Conservation (phyloP, 2,113 vertebrate genomes). For the Xenus cinereus region DNA sequence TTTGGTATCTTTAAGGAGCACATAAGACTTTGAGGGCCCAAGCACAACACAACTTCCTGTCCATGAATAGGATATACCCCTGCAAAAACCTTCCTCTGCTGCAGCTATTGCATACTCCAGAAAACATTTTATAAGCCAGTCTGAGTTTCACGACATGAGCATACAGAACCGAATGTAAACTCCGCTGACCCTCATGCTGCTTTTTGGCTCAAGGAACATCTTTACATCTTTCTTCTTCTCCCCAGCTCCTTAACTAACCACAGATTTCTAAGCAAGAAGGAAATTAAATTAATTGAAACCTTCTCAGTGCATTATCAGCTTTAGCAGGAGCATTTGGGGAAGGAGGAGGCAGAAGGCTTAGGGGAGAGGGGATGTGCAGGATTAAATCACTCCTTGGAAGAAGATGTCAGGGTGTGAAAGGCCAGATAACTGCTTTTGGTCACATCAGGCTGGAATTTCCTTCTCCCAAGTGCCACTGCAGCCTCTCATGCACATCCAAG, state of each 20-base stretch:
- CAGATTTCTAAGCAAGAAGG: slow-evolving; percentile 58
- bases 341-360: neutral
- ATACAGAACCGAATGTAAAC: neutral
- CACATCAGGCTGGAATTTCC: neutral
- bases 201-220: neutral
- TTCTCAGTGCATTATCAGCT: slow-evolving; percentile 39
- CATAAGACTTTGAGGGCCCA: neutral
- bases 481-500: neutral
- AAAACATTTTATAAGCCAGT: neutral
- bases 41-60: neutral
- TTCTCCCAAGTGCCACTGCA: neutral
- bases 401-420: neutral
- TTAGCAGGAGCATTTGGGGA: neutral
- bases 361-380: neutral
- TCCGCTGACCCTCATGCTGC: neutral
- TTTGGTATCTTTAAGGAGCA: neutral
- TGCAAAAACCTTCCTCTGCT: slow-evolving; percentile 18
- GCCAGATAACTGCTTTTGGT: neutral
- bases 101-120: neutral
- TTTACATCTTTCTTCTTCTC: neutral
- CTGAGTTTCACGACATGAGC: neutral
- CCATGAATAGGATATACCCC: neutral
- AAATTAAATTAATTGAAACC: slow-evolving; percentile 61
- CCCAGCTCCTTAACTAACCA: neutral
- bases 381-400: slow-evolving; percentile 45